Evolutionary conservation across 2,797 vertebrate species (phyloP).

Genomic region (Numenius phaeopus): DNA sequence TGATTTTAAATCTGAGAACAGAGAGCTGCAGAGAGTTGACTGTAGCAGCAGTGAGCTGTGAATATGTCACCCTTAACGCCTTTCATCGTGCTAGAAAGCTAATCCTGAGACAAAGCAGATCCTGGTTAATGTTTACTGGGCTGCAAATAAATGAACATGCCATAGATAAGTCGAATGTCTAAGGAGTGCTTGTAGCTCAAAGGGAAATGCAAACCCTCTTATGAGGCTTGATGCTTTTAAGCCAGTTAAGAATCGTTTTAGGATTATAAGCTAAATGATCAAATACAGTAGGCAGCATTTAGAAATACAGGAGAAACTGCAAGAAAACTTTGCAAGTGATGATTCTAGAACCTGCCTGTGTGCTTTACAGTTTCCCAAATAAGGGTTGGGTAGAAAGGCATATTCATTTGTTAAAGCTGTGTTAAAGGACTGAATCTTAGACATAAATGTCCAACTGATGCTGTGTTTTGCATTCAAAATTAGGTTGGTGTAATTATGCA

Average conservation of each 20-base stretch:
- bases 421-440: background rate
- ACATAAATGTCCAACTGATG: background rate
- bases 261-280: background rate
- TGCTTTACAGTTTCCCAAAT: background rate
- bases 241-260: background rate
- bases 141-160: background rate
- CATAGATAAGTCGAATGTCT: background rate
- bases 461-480: background rate
- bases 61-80: background rate
- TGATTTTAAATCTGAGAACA: background rate
- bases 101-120: background rate
- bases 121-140: background rate
- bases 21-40: background rate
- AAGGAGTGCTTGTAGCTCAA: background rate
- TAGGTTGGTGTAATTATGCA: constrained; percentile 9
- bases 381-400: background rate
- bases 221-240: background rate
- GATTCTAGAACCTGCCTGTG: background rate
- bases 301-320: background rate
- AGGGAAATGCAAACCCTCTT: background rate
- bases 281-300: background rate
- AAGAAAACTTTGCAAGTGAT: background rate
- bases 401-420: background rate
- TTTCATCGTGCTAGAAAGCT: background rate
- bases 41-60: background rate